A percentile compares a stretch with the other conserved stretches of the same genome.
These are phyloP conservation scores for Leucopternis melanops DNA, from an alignment of 2,113 vertebrate genomes.

Conservation along the genomic window DNA sequence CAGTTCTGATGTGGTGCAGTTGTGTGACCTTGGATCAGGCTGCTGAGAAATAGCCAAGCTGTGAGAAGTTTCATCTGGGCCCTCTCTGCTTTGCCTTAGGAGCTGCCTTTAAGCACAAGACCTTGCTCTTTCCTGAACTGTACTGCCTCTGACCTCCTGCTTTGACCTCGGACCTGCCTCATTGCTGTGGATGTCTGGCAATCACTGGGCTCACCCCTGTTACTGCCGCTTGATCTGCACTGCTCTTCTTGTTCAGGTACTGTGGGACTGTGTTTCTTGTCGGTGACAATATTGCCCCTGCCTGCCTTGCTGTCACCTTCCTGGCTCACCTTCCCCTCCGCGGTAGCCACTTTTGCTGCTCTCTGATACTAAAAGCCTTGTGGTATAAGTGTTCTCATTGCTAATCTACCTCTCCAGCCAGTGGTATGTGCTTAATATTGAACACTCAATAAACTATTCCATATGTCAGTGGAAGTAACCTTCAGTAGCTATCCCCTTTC, in stretches of 20 bases:
- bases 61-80: background rate
- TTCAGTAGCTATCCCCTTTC: background rate
- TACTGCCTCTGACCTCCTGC: accelerated
- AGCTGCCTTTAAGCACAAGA: background rate
- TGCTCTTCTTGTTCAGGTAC: background rate
- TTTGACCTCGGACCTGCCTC: background rate
- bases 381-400: background rate
- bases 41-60: background rate
- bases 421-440: background rate
- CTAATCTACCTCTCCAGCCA: background rate
- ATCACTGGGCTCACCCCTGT: background rate
- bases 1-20: background rate
- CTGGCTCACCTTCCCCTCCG: background rate
- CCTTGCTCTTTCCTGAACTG: background rate
- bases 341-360: background rate
- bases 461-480: background rate
- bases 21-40: background rate
- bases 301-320: background rate
- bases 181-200: background rate
- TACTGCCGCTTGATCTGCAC: background rate
- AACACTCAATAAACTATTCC: background rate
- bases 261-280: background rate
- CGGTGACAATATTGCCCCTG: background rate
- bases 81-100: background rate
- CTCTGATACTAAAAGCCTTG: background rate